phyloP scores from a whole-genome alignment of 2,113 vertebrate genomes.

The Xiphophorus couchianus region DNA sequence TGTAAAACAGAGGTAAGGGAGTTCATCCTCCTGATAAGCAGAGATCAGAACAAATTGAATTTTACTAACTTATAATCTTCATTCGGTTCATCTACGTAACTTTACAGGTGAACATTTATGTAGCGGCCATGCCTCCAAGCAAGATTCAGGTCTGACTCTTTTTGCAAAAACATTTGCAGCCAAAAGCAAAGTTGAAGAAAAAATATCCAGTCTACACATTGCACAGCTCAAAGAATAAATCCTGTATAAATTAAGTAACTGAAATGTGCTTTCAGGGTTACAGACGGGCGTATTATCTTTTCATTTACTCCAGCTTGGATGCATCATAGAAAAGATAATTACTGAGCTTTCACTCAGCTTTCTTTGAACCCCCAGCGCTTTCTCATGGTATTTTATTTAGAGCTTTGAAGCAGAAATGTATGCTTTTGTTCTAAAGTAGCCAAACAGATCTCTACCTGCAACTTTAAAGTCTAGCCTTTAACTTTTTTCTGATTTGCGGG shows the following conservation, averaged over 20 bases:
- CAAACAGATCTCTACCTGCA: not conserved
- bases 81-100: conserved; percentile 1
- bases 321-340: not conserved
- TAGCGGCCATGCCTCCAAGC: conserved; percentile 5
- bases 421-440: not conserved
- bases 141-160: conserved; percentile 5
- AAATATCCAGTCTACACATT: not conserved
- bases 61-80: not conserved
- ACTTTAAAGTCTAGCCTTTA: too few species aligned
- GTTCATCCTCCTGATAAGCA: conserved; percentile 28
- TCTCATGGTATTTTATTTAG: not conserved
- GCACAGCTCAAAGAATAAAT: not conserved
- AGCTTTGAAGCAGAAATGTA: not conserved
- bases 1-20: conserved; percentile 58
- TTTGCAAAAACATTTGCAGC: conserved; percentile 13
- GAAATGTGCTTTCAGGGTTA: conserved; percentile 14
- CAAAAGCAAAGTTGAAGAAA: conserved; percentile 4
- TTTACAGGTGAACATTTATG: conserved; percentile 2
- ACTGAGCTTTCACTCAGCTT: not conserved
- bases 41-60: conserved; percentile 11
- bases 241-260: not conserved
- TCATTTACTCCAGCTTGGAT: not conserved
- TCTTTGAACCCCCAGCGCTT: not conserved
- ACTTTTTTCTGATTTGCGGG: too few species aligned
- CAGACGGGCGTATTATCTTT: not conserved